A percentile compares a stretch with the other conserved stretches of the same genome.
Conservation (phyloP, 2,797 vertebrate species). For the Rhynchonycteris naso region DNA sequence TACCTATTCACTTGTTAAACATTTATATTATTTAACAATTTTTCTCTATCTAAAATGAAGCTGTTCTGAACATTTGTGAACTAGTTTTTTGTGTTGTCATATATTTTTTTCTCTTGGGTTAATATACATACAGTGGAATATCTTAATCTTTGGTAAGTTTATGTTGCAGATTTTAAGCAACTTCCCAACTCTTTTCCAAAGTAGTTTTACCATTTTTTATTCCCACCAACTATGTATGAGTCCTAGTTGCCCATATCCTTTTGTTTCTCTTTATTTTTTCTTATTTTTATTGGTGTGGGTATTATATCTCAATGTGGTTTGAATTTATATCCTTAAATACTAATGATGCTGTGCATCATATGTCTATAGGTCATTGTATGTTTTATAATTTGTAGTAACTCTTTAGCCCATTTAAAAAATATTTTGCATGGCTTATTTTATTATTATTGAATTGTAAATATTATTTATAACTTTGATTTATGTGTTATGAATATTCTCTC, state of each 20-base stretch:
- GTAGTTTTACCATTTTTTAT: neutral
- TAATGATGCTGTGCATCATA: neutral
- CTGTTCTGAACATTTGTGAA: neutral
- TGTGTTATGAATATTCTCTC: neutral
- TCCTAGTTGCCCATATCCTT: neutral
- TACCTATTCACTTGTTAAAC: neutral
- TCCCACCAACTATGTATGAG: neutral
- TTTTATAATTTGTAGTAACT: neutral
- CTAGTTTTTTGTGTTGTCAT: neutral
- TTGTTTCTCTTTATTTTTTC: neutral
- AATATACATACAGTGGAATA: neutral
- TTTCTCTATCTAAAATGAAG: neutral
- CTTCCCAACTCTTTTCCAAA: neutral
- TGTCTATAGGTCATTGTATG: neutral
- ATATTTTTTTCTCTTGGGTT: neutral
- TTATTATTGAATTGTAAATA: neutral
- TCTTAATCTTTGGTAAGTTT: neutral
- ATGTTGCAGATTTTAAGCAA: neutral
- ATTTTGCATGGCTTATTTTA: neutral
- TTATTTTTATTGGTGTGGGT: neutral
- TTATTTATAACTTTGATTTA: conserved; percentile 21
- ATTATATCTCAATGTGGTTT: neutral
- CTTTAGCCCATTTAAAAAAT: neutral
- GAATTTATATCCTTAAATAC: neutral
- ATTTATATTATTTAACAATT: neutral